These are phyloP conservation scores for Nycticebus coucang DNA, from an alignment of 2,113 vertebrate genomes.

Conservation along the genomic window DNA sequence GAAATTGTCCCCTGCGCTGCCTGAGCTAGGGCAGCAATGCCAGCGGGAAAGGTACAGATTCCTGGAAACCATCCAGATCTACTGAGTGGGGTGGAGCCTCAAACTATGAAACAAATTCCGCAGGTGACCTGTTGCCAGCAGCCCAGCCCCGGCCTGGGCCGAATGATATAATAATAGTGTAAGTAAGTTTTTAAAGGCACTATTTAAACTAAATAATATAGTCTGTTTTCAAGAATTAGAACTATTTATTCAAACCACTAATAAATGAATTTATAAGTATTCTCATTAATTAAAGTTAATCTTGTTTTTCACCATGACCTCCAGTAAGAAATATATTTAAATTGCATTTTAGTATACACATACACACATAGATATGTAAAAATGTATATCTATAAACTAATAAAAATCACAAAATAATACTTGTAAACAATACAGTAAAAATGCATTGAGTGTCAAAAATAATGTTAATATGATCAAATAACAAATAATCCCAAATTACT, in stretches of 20 bases:
- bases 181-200: background rate
- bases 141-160: background rate
- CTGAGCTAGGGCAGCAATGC: no score
- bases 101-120: background rate
- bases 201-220: background rate
- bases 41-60: background rate
- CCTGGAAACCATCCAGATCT: background rate
- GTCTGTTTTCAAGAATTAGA: background rate
- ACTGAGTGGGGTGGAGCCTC: background rate
- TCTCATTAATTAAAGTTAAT: background rate
- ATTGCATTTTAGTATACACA: background rate
- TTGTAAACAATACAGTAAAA: background rate
- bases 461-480: background rate
- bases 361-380: background rate
- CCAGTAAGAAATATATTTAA: background rate
- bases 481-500: conserved; percentile 3
- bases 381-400: background rate
- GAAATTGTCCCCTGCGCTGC: background rate
- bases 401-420: background rate
- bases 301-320: background rate
- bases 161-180: background rate
- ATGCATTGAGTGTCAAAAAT: background rate
- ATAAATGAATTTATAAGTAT: conserved; percentile 9
- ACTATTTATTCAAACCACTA: background rate
- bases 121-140: background rate